Evolutionary conservation across 1,140 invertebrate species (phyloP).

Genomic region (Oedothorax gibbosus): DNA sequence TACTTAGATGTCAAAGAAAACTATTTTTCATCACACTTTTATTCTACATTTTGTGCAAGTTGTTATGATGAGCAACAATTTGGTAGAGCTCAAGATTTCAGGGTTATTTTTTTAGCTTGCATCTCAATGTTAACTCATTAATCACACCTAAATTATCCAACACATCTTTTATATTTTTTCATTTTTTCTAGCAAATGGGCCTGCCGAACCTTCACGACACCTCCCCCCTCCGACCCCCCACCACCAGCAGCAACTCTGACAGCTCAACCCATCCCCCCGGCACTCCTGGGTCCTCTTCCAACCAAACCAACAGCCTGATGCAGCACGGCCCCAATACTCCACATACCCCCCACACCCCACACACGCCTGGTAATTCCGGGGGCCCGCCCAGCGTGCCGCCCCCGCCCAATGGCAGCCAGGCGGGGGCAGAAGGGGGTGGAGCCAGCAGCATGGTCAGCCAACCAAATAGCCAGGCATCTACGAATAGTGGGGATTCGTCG

Average conservation of each 20-base stretch:
- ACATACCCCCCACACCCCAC: constrained; percentile 88
- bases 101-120: too few species aligned
- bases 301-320: constrained; percentile 48
- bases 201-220: constrained; percentile 53
- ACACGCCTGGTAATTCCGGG: constrained; percentile 66
- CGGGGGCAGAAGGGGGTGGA: constrained; percentile 58
- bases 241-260: constrained; percentile 30
- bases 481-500: constrained; percentile 30
- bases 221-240: constrained; percentile 19
- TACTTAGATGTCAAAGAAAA: too few species aligned
- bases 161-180: too few species aligned
- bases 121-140: too few species aligned
- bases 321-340: constrained; percentile 77
- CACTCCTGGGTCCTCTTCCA: constrained; percentile 44
- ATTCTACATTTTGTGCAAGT: too few species aligned
- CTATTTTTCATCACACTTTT: too few species aligned
- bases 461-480: constrained; percentile 47
- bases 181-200: constrained; percentile 54
- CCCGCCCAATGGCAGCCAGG: constrained; percentile 25
- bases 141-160: too few species aligned
- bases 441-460: constrained; percentile 35
- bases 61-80: too few species aligned
- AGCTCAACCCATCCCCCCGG: constrained; percentile 24
- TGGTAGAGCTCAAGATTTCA: too few species aligned
- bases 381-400: constrained; percentile 81